Evolutionary conservation across 2,113 vertebrate genomes (phyloP), one percentile per base, ranked within the genome.

Genomic region (Scortum barcoo): DNA sequence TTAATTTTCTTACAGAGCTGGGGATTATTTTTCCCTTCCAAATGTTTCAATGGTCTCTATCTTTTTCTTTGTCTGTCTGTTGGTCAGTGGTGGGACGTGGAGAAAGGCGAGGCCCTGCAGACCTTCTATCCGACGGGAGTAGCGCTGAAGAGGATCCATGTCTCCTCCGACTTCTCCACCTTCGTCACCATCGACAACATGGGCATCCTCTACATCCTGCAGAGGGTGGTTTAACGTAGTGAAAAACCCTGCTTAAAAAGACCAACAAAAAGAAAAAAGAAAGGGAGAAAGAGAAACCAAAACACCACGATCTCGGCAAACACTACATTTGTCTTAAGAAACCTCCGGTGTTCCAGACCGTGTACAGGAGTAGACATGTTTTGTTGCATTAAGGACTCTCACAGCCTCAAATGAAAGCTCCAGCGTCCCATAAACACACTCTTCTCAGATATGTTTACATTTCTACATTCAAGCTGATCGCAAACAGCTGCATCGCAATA

Each of bases 181-280:
- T 99, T 96, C 24, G 95, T 99, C 91, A 99, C 97, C 88, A 95
- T 99, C 69, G 98, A 99, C 95, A 97, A 94, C 88, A 97, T 99
- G 57, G 98, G 98, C 30, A 97, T 98, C 93, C 97, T 99, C 83
- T 99, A 99, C 88, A 84, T 98, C 78, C 95, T 99, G 72, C 95
- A 93, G 93, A 96, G 94, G 76, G 92, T 95, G 38, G 72, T 70
- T 50, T 90, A 82, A 92, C 0, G 9, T 10, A 0, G 2, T 16
- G 0, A 0, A n/a, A n/a, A n/a, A 14, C 4, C 12, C 9, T 0
- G 2, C 19, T 51, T 22, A 8, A 17, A 67, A 46, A 48, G 5
- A 46, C 19, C 2, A 33, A 20, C 36, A 26, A 17, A n/a, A n/a
- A n/a, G n/a, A 5, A 16, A 22, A 42, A 5, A 16, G 19, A 42